Base-by-base conservation (phyloP, 2,797 vertebrate genomes). In the Enoplosus armatus region DNA sequence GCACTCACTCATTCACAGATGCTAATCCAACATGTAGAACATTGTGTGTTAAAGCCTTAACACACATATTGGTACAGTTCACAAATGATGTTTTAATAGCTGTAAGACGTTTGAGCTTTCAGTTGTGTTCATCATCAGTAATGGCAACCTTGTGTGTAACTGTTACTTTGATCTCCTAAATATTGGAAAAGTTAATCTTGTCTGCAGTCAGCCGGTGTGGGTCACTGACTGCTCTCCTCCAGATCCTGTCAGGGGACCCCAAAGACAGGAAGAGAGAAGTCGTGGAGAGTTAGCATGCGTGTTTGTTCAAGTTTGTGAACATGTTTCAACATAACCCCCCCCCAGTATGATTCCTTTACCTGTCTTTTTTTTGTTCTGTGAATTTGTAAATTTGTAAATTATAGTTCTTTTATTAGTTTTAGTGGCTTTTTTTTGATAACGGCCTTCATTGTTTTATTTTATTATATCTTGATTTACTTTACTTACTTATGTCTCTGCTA, bases 211-310 rank as follows among this genome's bases (percentile, higher is more conserved):
- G 24, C 24, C 12, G 29, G 20, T 41, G 6, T 55, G 53, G 24
- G 45, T 69, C 37, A 54, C 26, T 7, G 68, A 37, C 77, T 53
- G 72, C 47, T 78, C 18, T 75, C 22, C 60, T 77, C 75, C 56
- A 80, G 78, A 74, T 77, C 43, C 79, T 53, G 63, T 51, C 81
- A 72, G 51, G 41, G 64, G 76, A 72, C 77, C 76, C 79, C 26
- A 68, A 43, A 75, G 72, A 72, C 69, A 76, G 69, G 51, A 77
- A 82, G 70, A 74, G 27, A 54, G 48, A 79, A 56, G 64, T 80
- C 75, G 86, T n/a, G 59, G 5, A 69, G 65, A 80, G 66, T 81
- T 76, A 81, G 5, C 41, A 29, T 14, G 70, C 70, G 43, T 56
- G 31, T 74, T 39, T 45, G 26, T 43, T 47, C 24, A 51, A 61